Base-by-base conservation (phyloP, 2,797 vertebrate species). In the Odontamblyopus rebecca region DNA sequence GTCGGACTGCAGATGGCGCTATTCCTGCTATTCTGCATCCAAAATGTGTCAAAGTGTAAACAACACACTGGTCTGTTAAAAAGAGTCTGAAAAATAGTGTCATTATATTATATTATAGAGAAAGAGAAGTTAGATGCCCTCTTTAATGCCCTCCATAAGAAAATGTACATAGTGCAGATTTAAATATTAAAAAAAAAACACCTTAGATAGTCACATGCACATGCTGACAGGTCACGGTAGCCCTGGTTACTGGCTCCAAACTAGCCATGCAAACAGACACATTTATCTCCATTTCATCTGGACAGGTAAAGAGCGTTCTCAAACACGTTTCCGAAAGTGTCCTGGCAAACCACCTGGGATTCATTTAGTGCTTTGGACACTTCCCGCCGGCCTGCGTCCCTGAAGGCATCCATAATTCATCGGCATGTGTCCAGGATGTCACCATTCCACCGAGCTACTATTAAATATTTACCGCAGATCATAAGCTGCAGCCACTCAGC, bases 381-480 rank as follows among this genome's bases (percentile, higher is more conserved):
- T 89, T 89, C 86, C 65, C 78, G 51, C 41, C 77, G 65, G 65
- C 84, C 81, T 75, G 44, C 67, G 68, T 86, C 87, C 85, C 88
- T 3, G 61, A 84, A 72, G 82, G 81, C 77, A 92, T 93, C 88
- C 90, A 94, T 94, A 91, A 94, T 94, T 93, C 90, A 94, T 92
- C 67, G 77, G 82, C 67, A 78, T 79, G 79, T 85, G 83, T 89
- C 89, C 88, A 76, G 85, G 82, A 89, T 92, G 92, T 91, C 93
- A 85, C 88, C 82, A 81, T 86, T 89, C 85, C 83, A 87, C 88
- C 68, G 59, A 86, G 82, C 83, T 78, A 67, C 75, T 85, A 91
- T 93, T 88, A 93, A 93, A 93, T 94, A 93, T 93, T 93, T 90
- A 93, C 85, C 73, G 6, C 81, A 78, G 90, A 93, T 92, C 91